Evolutionary conservation across 2,797 vertebrate species (phyloP).

Genomic region (Aselliscus stoliczkanus): DNA sequence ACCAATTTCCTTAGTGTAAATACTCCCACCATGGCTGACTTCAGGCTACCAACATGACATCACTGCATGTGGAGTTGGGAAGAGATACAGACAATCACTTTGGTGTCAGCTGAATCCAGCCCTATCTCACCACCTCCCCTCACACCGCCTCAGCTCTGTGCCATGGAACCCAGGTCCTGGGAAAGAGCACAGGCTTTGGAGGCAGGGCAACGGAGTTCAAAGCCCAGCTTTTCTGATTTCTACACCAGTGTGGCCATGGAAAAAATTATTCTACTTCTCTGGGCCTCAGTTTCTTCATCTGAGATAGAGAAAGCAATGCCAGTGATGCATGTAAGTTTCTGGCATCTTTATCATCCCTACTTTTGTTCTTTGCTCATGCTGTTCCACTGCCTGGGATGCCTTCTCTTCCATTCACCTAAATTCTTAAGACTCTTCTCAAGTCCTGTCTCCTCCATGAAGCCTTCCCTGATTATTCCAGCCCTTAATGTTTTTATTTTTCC

Average conservation of each 20-base stretch:
- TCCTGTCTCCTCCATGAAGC: background rate
- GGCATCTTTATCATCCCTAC: background rate
- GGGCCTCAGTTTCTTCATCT: background rate
- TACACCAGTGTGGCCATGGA: background rate
- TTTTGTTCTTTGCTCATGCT: background rate
- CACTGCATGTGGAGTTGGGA: background rate
- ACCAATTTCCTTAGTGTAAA: background rate
- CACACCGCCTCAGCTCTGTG: background rate
- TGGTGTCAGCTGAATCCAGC: background rate
- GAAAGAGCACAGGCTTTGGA: background rate
- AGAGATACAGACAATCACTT: background rate
- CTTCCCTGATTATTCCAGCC: background rate
- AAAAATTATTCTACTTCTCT: background rate
- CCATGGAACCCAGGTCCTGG: background rate
- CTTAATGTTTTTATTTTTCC: background rate
- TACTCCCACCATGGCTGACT: background rate
- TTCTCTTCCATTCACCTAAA: background rate
- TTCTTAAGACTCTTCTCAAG: background rate
- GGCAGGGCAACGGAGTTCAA: background rate
- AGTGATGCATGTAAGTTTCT: too few species aligned
- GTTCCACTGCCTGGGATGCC: background rate
- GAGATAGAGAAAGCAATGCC: background rate
- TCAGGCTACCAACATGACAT: background rate
- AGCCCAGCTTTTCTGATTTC: background rate
- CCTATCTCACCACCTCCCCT: background rate